Evolutionary conservation across 1,140 invertebrate species (phyloP), one percentile per base, ranked within the genome.

Genomic region (Drosophila paulistorum): DNA sequence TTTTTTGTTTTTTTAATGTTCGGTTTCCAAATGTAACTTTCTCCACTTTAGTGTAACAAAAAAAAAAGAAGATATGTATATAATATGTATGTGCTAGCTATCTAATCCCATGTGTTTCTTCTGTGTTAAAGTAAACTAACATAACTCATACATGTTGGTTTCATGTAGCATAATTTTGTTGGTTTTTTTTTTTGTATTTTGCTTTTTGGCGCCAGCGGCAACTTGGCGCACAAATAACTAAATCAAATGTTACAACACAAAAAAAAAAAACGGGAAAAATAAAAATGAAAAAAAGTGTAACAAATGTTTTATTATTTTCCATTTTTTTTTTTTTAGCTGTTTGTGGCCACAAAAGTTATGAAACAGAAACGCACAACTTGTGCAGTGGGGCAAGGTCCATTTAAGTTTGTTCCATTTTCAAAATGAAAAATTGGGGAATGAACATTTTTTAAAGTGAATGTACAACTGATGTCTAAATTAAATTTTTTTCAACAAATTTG

Each of bases 261-360:
- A 48, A 76, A n/a, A 80, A 41, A 65, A 39, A 9, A 39, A 35
- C 35, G 7, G 20, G 20, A 7, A 35, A 39, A 39, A 39, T 39
- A 10, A 39, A 39, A 39, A 3, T 13, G 37, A 39, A 64, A 62
- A 17, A 77, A 71, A 66, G 45, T 58, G 42, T 30, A 73, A 68
- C 48, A 72, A 77, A 71, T 41, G 76, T 71, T 70, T 35, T 51
- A 51, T 51, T 51, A 51, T 51, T 51, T 51, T 48, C 17, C 11
- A 11, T 11, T 74, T 71, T 57, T 37, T 57, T 37, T 54, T 62
- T 60, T 33, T 41, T 45, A 7, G 35, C 55, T 45, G 42, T 68
- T 71, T 42, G 80, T 77, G 66, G 64, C 76, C 76, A 74, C 79
- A 71, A 71, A 81, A 79, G 57, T 71, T 70, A 69, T 67, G 65